Evolutionary conservation across 1,140 invertebrate genomes (phyloP), one percentile per base, ranked within the genome.

Genomic region (Drosophila miranda): DNA sequence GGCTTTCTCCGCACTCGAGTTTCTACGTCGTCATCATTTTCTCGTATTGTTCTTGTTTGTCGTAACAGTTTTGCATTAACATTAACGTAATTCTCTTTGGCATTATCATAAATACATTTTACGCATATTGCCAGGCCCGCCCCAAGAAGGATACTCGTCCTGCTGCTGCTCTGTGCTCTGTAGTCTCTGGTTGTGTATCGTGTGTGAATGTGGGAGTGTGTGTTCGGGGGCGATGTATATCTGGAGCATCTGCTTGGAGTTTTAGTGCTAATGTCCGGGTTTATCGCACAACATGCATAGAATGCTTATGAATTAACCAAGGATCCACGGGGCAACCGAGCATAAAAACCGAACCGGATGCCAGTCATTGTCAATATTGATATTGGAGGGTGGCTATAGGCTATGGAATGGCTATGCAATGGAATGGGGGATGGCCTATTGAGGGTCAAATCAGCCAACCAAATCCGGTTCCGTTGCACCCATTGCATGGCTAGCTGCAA

Each of bases 71-170:
- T 87, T 87, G 82, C 82, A 87, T 87, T 87, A 87, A 87, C 82
- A 87, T 87, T 87, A 87, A 82, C 80, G 86, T 89, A 89, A 89
- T 89, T 89, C 86, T 89, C 78, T 74, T 68, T 89, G 81, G 86
- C 87, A 89, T 89, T 86, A 89, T 89, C 87, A 86, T 89, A 89
- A 89, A 89, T 89, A 89, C 87, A 89, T 89, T 89, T 86, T 89
- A 89, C 81, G 81, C 75, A 89, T 87, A 89, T 89, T 89, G 83
- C 81, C 63, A 84, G 21, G 26, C 5, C 23, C 23, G 23, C 3
- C 51, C 21, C 34, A 34, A 42, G 42, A 38, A 38, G 34, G 34
- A 38, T 38, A 1, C 34, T 13, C 34, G 11, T 13, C 9, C 34
- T 11, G 43, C 11, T 19, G 23, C 45, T 13, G 43, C 30, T 9